Base-by-base conservation (phyloP, 1,140 invertebrate species). In the Eufriesea mexicana region DNA sequence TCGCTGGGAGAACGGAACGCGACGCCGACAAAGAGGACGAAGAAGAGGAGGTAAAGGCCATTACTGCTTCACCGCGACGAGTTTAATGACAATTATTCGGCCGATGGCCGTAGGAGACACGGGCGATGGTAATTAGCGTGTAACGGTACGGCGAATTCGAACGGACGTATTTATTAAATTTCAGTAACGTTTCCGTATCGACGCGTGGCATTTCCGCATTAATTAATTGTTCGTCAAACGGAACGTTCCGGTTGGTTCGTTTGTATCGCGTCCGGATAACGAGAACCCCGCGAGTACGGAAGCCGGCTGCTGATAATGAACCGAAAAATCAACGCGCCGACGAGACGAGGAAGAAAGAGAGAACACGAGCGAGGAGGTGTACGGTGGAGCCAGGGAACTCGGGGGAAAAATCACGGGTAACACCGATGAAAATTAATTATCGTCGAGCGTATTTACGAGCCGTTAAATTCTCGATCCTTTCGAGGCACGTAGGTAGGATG, bases 201-300 rank as follows among this genome's bases (percentile, higher is more conserved):
- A 59, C 9, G 45, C 62, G 62, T 23, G n/a, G 6, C 54, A 25
- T 49, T 82, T 66, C 10, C 42, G 20, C 45, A 68, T 59, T 82
- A 76, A 76, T 82, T 82, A 82, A 76, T 76, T 82, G 64, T 82
- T 82, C 79, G 42, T 61, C 79, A 57, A 55, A 67, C 35, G 51
- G 49, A 35, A 75, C 54, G 16, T 57, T 14, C 42, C 18, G 10
- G 12, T 2, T 10, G 16, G 47, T 9, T 28, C 18, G 16, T 12
- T 18, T 28, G 12, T 18, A 49, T 51, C 55, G 4, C 8, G 2
- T 35, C 18, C 28, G 18, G 51, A 57, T 75, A 81, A 81, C 61
- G 51, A 75, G n/a, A n/a, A 8, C 35, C 20, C 9, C 0, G 67
- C 18, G 62, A 59, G 59, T 75, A 8, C 51, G 16, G 5, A n/a